Conservation (phyloP, 2,888 invertebrate species). For the Scaptomyza cyrtandrae region DNA sequence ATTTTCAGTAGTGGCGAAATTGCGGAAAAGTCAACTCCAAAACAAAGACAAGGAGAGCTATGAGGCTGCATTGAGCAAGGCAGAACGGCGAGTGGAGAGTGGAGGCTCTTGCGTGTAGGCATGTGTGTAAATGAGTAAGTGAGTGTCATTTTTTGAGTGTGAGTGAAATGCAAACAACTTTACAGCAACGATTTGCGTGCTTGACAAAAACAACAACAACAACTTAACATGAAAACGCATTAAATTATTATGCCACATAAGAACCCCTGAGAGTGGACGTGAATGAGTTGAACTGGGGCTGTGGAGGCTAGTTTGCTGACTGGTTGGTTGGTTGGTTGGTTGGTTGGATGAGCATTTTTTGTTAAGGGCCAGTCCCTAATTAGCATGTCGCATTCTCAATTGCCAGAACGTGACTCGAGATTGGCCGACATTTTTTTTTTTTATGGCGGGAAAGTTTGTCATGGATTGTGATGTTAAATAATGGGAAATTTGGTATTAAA, state of each 20-base stretch:
- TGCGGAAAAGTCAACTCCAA: slow-evolving; percentile 63
- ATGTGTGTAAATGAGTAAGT: not conserved
- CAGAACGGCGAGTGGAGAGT: slow-evolving; percentile 1
- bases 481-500: not conserved
- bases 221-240: slow-evolving; percentile 55
- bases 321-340: not conserved
- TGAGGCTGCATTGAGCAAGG: not conserved
- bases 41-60: slow-evolving; percentile 33
- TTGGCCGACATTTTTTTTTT: slow-evolving; percentile 34
- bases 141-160: slow-evolving; percentile 4
- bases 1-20: slow-evolving; percentile 76
- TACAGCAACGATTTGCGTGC: slow-evolving; percentile 54
- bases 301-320: not conserved
- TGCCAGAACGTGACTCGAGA: slow-evolving; percentile 72
- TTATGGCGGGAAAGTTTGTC: not conserved
- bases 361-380: slow-evolving; percentile 55
- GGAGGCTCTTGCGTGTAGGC: not conserved
- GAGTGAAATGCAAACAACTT: slow-evolving; percentile 66
- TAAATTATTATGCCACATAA: slow-evolving; percentile 64
- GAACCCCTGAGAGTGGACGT: slow-evolving; percentile 22
- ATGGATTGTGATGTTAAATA: not conserved
- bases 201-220: slow-evolving; percentile 20
- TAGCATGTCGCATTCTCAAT: slow-evolving; percentile 76
- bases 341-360: slow-evolving; percentile 3
- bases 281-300: not conserved